Conservation (phyloP, 2,797 vertebrate species). For the Rhadinocentrus ornatus region DNA sequence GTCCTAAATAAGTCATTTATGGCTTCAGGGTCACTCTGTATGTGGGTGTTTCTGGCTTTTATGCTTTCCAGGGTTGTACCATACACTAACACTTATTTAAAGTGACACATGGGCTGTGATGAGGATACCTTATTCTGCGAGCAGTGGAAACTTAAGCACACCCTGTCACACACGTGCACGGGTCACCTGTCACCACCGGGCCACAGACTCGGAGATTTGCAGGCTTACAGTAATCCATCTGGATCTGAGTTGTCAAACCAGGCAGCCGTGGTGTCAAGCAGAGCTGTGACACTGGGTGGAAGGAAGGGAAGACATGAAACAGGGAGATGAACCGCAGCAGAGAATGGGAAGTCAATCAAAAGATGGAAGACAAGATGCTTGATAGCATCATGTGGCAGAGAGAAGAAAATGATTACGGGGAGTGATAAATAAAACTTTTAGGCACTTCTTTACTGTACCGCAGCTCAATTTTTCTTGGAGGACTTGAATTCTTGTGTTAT, state of each 20-base stretch:
- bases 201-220: slow-evolving; percentile 58
- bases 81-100: slow-evolving; percentile 22
- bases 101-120: slow-evolving; percentile 12
- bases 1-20: not conserved
- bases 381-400: slow-evolving; percentile 6
- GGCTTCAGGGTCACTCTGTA: not conserved
- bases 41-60: not conserved
- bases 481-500: too few species aligned
- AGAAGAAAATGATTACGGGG: slow-evolving; percentile 8
- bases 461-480: too few species aligned
- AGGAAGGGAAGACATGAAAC: slow-evolving; percentile 8
- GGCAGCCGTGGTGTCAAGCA: slow-evolving; percentile 31
- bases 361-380: not conserved
- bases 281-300: slow-evolving; percentile 8
- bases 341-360: slow-evolving; percentile 23
- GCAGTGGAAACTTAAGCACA: slow-evolving; percentile 50
- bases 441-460: not conserved
- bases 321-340: slow-evolving; percentile 19
- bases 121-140: slow-evolving; percentile 31
- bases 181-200: slow-evolving; percentile 53
- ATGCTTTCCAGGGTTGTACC: not conserved
- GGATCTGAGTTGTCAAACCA: slow-evolving; percentile 39
- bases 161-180: slow-evolving; percentile 2
- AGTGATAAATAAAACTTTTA: not conserved
- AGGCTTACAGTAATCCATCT: slow-evolving; percentile 69